These are phyloP conservation scores for Sebastes cheni DNA, from an alignment of 2,797 vertebrate species.

Conservation along the genomic window DNA sequence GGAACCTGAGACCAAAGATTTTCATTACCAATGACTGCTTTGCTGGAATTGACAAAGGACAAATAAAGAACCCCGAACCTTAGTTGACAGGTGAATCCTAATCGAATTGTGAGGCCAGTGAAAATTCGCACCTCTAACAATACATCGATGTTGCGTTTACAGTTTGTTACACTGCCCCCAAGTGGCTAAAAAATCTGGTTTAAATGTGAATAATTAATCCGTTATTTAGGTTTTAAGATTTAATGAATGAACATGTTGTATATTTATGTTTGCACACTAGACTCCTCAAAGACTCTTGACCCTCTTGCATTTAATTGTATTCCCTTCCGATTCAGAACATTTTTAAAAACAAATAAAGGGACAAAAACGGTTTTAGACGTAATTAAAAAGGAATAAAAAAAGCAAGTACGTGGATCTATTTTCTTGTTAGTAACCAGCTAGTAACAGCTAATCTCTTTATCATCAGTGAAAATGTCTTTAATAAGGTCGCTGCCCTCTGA, in stretches of 20 bases:
- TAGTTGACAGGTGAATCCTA: too few relatives aligned
- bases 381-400: background rate
- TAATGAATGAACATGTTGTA: background rate
- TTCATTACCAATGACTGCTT: too few relatives aligned
- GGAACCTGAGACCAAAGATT: too few relatives aligned
- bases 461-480: conserved; percentile 88
- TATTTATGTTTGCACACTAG: background rate
- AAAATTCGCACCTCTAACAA: too few relatives aligned
- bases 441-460: conserved; percentile 93
- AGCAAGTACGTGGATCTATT: background rate
- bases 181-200: background rate
- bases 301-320: background rate
- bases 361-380: background rate
- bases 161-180: too few relatives aligned
- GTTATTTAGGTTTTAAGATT: background rate
- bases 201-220: background rate
- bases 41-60: too few relatives aligned
- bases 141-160: background rate
- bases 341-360: background rate
- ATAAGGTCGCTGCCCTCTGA: conserved; percentile 88
- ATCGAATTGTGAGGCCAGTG: too few relatives aligned
- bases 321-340: background rate
- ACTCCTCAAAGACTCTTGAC: background rate
- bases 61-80: too few relatives aligned
- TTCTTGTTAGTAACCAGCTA: conserved; percentile 44